phyloP scores from a whole-genome alignment of 2,113 vertebrate genomes.

The Andinoacara biseriatus region DNA sequence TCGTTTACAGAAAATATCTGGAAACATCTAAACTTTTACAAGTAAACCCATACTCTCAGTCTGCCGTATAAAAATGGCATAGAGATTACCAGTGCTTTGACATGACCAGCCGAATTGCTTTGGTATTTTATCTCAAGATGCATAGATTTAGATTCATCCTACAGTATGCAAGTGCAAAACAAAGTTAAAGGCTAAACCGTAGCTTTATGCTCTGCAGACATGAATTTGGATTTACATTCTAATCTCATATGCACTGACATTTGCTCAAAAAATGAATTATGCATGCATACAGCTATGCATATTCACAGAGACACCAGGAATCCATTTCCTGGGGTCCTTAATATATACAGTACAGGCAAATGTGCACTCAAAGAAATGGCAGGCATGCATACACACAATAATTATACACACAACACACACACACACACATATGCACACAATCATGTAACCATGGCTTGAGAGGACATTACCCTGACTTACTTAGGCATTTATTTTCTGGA shows the following conservation, averaged over 20 bases:
- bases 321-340: constrained; percentile 32
- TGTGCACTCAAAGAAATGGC: constrained; percentile 16
- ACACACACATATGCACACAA: not conserved
- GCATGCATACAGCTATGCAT: constrained; percentile 57
- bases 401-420: not conserved
- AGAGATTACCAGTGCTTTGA: not conserved
- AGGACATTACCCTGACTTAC: not conserved
- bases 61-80: not conserved
- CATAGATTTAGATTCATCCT: not conserved
- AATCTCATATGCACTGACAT: constrained; percentile 58
- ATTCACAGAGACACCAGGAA: constrained; percentile 58
- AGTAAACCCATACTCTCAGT: not conserved
- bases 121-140: not conserved
- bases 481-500: not conserved
- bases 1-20: not conserved
- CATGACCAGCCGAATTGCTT: not conserved
- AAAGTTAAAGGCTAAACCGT: not conserved
- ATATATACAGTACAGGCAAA: constrained; percentile 23
- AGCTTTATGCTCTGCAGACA: not conserved
- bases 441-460: not conserved
- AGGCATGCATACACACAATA: not conserved
- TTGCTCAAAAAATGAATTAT: constrained; percentile 63
- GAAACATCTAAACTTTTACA: not conserved
- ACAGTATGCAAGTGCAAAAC: not conserved
- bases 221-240: constrained; percentile 62